Percentiles rank a stretch among this genome's conserved stretches.
Evolutionary conservation across 1,140 invertebrate genomes (phyloP).

Genomic region (Harpegnathos saltator): DNA sequence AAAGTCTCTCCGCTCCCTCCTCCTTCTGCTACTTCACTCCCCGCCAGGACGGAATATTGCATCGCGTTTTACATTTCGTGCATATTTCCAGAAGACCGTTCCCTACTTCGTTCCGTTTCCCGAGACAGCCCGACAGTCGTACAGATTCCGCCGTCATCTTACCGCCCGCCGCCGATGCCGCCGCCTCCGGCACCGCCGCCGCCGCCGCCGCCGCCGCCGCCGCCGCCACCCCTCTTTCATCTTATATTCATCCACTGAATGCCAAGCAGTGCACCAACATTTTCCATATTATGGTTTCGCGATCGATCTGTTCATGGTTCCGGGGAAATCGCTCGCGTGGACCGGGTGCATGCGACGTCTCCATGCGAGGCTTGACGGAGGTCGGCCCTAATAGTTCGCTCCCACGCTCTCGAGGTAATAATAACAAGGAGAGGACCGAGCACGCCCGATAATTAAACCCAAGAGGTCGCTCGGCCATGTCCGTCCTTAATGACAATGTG

Average conservation of each 20-base stretch:
- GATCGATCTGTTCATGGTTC: conserved; percentile 36
- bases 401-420: conserved; percentile 48
- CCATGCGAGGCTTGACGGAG: conserved; percentile 34
- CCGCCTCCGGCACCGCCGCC: not conserved
- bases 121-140: conserved; percentile 37
- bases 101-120: conserved; percentile 14
- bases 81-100: conserved; percentile 48
- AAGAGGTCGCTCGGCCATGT: conserved; percentile 28
- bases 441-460: conserved; percentile 54
- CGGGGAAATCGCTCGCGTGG: not conserved
- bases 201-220: not conserved
- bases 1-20: not conserved
- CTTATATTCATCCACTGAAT: conserved; percentile 51
- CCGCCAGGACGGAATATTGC: conserved; percentile 25
- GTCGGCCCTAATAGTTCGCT: conserved; percentile 50
- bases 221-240: conserved; percentile 38
- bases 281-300: conserved; percentile 52
- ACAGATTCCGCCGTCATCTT: conserved; percentile 43
- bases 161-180: not conserved
- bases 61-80: conserved; percentile 49
- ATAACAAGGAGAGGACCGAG: conserved; percentile 48
- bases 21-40: not conserved
- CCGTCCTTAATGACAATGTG: conserved; percentile 47
- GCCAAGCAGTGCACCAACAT: conserved; percentile 36
- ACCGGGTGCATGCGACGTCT: conserved; percentile 10